phyloP scores from a whole-genome alignment of 1,140 invertebrate species.

The Scaptomyza montana region DNA sequence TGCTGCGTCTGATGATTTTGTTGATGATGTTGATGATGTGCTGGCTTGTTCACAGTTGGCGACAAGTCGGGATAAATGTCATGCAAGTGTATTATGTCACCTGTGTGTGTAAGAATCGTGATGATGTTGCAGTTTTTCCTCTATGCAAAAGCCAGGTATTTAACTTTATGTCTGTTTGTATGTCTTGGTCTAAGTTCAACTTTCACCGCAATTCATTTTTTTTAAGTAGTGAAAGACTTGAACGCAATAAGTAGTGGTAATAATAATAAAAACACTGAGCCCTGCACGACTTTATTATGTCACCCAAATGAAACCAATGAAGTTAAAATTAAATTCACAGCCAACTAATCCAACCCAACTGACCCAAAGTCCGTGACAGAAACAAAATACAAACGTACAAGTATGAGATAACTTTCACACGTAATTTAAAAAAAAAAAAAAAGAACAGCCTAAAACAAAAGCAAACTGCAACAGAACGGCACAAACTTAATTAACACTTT shows the following conservation, averaged over 20 bases:
- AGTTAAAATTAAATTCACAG: constrained; percentile 41
- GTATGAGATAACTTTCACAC: constrained; percentile 66
- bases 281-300: constrained; percentile 49
- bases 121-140: constrained; percentile 52
- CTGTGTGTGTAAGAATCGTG: constrained; percentile 71
- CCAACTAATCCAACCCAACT: constrained; percentile 6
- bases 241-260: constrained; percentile 28
- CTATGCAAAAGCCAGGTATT: constrained; percentile 12
- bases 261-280: constrained; percentile 41
- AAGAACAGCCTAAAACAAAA: constrained; percentile 25
- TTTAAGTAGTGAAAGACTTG: constrained; percentile 44
- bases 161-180: neutral
- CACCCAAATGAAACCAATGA: constrained; percentile 37
- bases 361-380: constrained; percentile 40
- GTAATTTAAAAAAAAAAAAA: constrained; percentile 58
- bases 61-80: constrained; percentile 82
- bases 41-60: constrained; percentile 67
- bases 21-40: constrained; percentile 26
- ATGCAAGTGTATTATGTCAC: constrained; percentile 84
- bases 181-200: constrained; percentile 25
- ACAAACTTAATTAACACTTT: constrained; percentile 75
- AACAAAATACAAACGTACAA: constrained; percentile 37
- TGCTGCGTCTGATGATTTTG: constrained; percentile 16
- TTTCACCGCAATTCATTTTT: constrained; percentile 23
- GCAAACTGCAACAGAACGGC: constrained; percentile 59